These are phyloP conservation scores for Plumapathes pennacea DNA, from an alignment of 92 coral and sea anemone species.

Conservation along the genomic window DNA sequence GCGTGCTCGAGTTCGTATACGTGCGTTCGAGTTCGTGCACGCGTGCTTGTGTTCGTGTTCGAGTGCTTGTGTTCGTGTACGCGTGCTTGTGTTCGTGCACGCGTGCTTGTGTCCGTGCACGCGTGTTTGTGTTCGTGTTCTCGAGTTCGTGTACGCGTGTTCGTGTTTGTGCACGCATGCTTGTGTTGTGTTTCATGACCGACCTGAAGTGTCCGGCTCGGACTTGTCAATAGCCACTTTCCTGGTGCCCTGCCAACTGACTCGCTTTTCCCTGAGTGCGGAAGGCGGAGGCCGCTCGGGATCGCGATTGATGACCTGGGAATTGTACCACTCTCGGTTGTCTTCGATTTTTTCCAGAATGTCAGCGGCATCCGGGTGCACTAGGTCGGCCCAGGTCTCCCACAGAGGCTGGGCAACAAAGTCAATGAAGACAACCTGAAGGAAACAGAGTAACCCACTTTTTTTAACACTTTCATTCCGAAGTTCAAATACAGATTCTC, in stretches of 20 bases:
- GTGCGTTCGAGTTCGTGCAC: neutral
- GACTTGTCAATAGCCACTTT: slow-evolving; percentile 93
- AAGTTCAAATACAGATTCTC: no score
- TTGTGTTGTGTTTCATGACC: slow-evolving; percentile 10
- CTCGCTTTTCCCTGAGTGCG: slow-evolving; percentile 75
- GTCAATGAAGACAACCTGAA: slow-evolving; percentile 99
- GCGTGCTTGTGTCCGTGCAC: no score
- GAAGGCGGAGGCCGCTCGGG: slow-evolving; percentile 74
- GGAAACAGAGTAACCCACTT: no score
- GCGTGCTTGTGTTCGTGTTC: neutral
- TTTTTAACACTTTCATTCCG: no score
- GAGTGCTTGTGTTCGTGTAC: neutral
- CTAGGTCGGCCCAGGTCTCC: slow-evolving; percentile 99
- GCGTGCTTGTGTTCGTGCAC: neutral
- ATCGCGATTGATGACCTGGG: slow-evolving; percentile 84
- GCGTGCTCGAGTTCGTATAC: no score
- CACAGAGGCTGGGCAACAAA: slow-evolving; percentile 97
- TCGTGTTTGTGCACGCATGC: no score
- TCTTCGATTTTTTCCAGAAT: slow-evolving; percentile 90
- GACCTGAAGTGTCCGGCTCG: slow-evolving; percentile 87
- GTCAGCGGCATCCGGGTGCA: slow-evolving; percentile 91
- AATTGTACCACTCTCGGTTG: slow-evolving; percentile 94
- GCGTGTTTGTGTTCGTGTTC: no score
- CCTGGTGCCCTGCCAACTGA: slow-evolving; percentile 97
- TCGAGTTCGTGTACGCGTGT: neutral